Percentiles rank a stretch among this genome's conserved stretches.
Conservation (phyloP, 2,888 invertebrate genomes). For the Ptilodon capucinus region DNA sequence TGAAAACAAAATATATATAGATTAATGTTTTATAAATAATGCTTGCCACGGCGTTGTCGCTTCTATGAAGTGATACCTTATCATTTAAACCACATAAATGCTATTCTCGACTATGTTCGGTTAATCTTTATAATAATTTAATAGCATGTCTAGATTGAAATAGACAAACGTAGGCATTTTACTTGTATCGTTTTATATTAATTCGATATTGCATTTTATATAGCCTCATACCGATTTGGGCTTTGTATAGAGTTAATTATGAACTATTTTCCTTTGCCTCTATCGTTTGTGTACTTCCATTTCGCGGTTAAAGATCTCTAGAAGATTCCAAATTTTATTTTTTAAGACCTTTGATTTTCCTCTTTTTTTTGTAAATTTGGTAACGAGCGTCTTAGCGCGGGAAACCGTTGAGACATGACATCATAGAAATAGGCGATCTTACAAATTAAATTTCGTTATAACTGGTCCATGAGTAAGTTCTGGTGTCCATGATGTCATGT, state of each 20-base stretch:
- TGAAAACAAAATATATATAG: neutral
- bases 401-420: constrained; percentile 27
- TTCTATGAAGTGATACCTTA: constrained; percentile 70
- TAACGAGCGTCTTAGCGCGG: constrained; percentile 35
- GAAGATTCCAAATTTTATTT: constrained; percentile 57
- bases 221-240: constrained; percentile 38
- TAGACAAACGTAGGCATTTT: constrained; percentile 60
- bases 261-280: constrained; percentile 42
- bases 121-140: constrained; percentile 44
- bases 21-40: constrained; percentile 17
- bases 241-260: constrained; percentile 54
- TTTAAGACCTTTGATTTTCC: constrained; percentile 45
- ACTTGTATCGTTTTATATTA: constrained; percentile 53
- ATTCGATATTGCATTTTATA: constrained; percentile 51
- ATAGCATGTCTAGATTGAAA: constrained; percentile 51
- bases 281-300: constrained; percentile 51
- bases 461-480: too few relatives aligned
- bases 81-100: constrained; percentile 23
- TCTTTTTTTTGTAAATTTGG: constrained; percentile 31
- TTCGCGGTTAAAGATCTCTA: constrained; percentile 66
- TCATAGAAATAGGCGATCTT: constrained; percentile 18
- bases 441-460: too few relatives aligned
- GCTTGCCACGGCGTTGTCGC: constrained; percentile 66
- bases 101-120: constrained; percentile 23
- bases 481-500: neutral